These are phyloP conservation scores for Tachyglossus aculeatus DNA, from an alignment of 2,797 vertebrate species.

Conservation along the genomic window DNA sequence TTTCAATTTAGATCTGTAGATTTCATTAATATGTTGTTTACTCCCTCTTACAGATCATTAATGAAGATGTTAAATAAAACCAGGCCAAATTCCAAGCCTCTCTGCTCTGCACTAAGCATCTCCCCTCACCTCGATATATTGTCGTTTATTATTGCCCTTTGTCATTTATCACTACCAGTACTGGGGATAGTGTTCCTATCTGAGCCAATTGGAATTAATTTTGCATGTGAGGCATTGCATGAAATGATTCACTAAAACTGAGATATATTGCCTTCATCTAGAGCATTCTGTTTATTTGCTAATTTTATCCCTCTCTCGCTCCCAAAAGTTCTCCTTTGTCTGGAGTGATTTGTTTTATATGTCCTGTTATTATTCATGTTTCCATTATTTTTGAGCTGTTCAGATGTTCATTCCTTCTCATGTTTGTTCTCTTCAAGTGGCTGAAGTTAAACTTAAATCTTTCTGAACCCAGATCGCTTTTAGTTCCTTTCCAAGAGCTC, in stretches of 20 bases:
- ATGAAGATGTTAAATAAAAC: constrained; percentile 65
- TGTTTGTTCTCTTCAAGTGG: not conserved
- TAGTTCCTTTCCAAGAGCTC: not conserved
- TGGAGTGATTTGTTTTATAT: not conserved
- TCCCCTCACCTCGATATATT: not conserved
- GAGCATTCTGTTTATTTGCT: not conserved
- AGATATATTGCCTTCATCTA: not conserved
- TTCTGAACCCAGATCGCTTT: not conserved
- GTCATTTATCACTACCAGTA: not conserved
- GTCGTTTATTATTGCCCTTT: not conserved
- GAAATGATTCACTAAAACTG: constrained; percentile 17
- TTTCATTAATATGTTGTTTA: constrained; percentile 55
- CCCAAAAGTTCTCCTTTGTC: not conserved
- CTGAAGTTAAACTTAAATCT: not conserved
- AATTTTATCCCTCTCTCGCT: not conserved
- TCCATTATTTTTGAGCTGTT: not conserved
- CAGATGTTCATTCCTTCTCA: not conserved
- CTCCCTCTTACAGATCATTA: constrained; percentile 53
- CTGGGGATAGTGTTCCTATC: not conserved
- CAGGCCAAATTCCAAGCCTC: constrained; percentile 44
- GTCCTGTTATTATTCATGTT: not conserved
- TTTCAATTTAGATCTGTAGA: constrained; percentile 27
- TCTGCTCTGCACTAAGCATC: constrained; percentile 43
- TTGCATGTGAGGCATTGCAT: not conserved
- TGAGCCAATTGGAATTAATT: constrained; percentile 23